These are phyloP conservation scores for Trichoplusia ni DNA, from an alignment of 1,140 invertebrate genomes.

Conservation along the genomic window DNA sequence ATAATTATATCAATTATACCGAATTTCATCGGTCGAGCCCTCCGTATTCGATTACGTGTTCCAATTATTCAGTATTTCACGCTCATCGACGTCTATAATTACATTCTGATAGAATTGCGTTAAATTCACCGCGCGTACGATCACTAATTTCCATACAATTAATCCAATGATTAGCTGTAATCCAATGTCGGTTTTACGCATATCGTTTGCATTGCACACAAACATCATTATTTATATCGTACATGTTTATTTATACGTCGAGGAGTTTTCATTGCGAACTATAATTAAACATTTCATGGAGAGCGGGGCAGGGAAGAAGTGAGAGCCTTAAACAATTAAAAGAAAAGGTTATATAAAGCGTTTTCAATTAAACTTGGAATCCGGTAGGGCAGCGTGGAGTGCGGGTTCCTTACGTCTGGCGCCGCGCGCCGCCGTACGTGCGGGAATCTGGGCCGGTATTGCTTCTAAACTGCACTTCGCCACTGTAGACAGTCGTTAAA, in stretches of 20 bases:
- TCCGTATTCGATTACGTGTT: constrained; percentile 67
- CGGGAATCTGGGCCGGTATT: constrained; percentile 58
- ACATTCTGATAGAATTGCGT: constrained; percentile 76
- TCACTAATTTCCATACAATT: constrained; percentile 75
- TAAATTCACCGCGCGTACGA: constrained; percentile 65
- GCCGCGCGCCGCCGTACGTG: constrained; percentile 43
- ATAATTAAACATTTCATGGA: constrained; percentile 39
- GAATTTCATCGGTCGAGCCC: constrained; percentile 26
- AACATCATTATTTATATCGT: constrained; percentile 31
- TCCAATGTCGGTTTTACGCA: constrained; percentile 52
- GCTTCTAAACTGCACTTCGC: constrained; percentile 53
- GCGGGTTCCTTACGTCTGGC: constrained; percentile 53
- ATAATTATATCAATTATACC: constrained; percentile 36
- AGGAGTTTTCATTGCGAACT: constrained; percentile 42
- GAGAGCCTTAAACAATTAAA: constrained; percentile 66
- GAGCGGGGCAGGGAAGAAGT: constrained; percentile 44
- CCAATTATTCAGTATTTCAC: constrained; percentile 78
- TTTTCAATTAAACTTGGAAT: constrained; percentile 77
- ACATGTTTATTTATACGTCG: constrained; percentile 38
- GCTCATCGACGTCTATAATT: constrained; percentile 76
- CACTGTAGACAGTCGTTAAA: constrained; percentile 55
- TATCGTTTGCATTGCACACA: constrained; percentile 38
- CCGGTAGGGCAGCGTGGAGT: constrained; percentile 53
- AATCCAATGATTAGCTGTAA: constrained; percentile 74
- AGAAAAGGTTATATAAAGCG: constrained; percentile 67